Base-by-base conservation (phyloP, 2,888 invertebrate genomes). In the Galeopsomyia nigrocyanea region DNA sequence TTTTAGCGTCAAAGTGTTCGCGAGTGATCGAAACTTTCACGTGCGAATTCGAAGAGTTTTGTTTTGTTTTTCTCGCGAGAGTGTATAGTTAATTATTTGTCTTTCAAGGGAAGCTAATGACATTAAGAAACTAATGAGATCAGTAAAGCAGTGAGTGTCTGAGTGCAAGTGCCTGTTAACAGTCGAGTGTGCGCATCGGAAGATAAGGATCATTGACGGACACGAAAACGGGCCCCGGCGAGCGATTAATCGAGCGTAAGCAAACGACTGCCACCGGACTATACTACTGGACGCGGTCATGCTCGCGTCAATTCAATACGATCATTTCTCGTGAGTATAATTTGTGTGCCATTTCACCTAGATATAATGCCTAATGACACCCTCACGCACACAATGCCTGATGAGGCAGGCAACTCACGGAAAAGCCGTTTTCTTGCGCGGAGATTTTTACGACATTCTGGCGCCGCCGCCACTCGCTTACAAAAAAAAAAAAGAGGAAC, bases 381-480 rank as follows among this genome's bases (percentile, higher is more conserved):
- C 26, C 10, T 2, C 26, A n/a, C 57, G 31, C n/a, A 17, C 58
- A 19, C 13, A 17, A 19, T 22, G 26, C 39, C 39, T 10, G 13
- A 39, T 49, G 22, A 26, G 22, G 22, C 50, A 62, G n/a, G 49
- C 50, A 50, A 19, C 10, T 50, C 49, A 63, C 21, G 64, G 16
- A 47, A 65, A 65, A 65, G 56, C 16, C 22, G 10, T 53, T 39
- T 47, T 65, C 26, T 21, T n/a, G 62, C 16, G 21, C 16, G 21
- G 21, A 60, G 68, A 65, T 55, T 71, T 71, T 71, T 71, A 66
- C 62, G 71, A 71, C 62, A 49, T 1, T 17, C 22, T 6, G 71
- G 61, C 71, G 71, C 61, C 61, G 19, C 16, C 46, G 60, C 16
- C 60, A 61, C 22, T 39, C 39, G 39, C 39, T 26, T 5, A 31